Evolutionary conservation across 2,113 vertebrate species (phyloP).

Genomic region (Pseudorhombus dupliciocellatus): DNA sequence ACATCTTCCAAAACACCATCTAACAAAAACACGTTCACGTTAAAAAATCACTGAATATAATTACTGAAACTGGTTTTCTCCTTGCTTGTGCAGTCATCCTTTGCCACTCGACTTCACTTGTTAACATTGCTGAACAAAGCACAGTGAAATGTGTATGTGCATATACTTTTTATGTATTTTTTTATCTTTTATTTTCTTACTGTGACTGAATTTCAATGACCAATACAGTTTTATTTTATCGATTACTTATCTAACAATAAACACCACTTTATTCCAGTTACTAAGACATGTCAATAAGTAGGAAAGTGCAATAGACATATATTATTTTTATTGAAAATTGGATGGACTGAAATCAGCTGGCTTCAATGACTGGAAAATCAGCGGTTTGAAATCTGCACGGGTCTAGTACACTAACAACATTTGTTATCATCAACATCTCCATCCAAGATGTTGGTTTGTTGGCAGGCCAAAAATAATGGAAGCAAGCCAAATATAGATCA

Average conservation of each 20-base stretch:
- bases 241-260: background rate
- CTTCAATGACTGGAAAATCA: background rate
- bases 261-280: background rate
- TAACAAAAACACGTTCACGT: background rate
- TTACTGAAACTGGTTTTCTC: too few relatives aligned
- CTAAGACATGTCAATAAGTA: background rate
- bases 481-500: background rate
- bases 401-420: background rate
- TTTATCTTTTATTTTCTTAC: background rate
- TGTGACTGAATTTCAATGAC: too few relatives aligned
- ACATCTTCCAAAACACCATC: background rate
- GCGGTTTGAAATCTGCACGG: background rate
- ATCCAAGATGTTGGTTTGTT: background rate
- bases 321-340: background rate
- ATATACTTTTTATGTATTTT: too few relatives aligned
- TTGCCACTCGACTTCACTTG: too few relatives aligned
- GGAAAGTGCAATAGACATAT: background rate
- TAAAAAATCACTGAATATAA: too few relatives aligned
- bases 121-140: too few relatives aligned
- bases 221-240: too few relatives aligned
- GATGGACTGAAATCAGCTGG: background rate
- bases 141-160: too few relatives aligned
- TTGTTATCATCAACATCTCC: background rate
- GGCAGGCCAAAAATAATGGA: background rate
- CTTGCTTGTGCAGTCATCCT: too few relatives aligned